phyloP scores from a whole-genome alignment of 1,140 invertebrate species.

The Heliconius eleuchia region DNA sequence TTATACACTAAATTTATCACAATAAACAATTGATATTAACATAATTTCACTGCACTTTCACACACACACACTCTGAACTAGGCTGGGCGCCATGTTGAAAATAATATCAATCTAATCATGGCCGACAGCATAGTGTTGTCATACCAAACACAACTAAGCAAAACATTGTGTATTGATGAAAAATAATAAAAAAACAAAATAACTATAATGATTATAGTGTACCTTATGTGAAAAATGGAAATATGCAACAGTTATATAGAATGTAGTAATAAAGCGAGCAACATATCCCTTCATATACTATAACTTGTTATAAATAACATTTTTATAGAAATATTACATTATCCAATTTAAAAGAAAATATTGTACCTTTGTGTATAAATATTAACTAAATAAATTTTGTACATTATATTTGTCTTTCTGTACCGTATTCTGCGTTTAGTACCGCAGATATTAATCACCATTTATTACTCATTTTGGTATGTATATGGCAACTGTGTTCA shows the following conservation, averaged over 20 bases:
- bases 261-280: too few relatives aligned
- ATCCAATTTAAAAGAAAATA: too few relatives aligned
- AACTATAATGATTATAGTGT: background rate
- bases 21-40: conserved; percentile 79
- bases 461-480: too few relatives aligned
- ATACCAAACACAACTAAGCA: conserved; percentile 13
- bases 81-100: conserved; percentile 81
- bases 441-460: too few relatives aligned
- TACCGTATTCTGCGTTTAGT: too few relatives aligned
- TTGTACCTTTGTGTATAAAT: too few relatives aligned
- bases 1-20: conserved; percentile 81
- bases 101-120: conserved; percentile 78
- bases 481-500: conserved; percentile 1
- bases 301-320: too few relatives aligned
- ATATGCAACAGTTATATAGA: too few relatives aligned
- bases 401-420: too few relatives aligned
- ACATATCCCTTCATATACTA: too few relatives aligned
- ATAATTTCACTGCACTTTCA: conserved; percentile 82
- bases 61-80: conserved; percentile 81
- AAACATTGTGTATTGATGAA: conserved; percentile 14
- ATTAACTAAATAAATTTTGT: too few relatives aligned
- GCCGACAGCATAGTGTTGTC: conserved; percentile 56
- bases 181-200: background rate
- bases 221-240: background rate
- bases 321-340: too few relatives aligned